Evolutionary conservation across 2,113 vertebrate species (phyloP).

Genomic region (Cololabis saira): DNA sequence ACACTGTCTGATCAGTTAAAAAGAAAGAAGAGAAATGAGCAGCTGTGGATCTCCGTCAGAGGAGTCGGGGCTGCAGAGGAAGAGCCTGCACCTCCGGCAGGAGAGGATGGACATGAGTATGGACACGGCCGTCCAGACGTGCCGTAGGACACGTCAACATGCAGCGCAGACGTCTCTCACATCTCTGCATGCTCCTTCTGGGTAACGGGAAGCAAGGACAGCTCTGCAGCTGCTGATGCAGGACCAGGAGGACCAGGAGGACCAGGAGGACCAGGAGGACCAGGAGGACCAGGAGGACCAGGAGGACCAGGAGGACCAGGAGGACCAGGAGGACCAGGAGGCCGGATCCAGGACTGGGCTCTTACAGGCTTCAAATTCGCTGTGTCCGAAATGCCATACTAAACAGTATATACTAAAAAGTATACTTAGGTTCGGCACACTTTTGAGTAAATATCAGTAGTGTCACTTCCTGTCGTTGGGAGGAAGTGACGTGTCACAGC

Average conservation of each 20-base stretch:
- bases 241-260: conserved; percentile 37
- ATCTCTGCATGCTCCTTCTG: conserved; percentile 74
- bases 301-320: too few species aligned
- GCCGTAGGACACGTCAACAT: conserved; percentile 59
- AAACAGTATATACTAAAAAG: too few species aligned
- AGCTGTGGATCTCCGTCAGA: conserved; percentile 44
- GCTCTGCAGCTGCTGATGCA: conserved; percentile 42
- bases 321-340: too few species aligned
- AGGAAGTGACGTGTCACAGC: too few species aligned
- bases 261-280: too few species aligned
- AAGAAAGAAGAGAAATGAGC: conserved; percentile 36
- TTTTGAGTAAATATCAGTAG: too few species aligned
- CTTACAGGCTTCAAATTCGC: too few species aligned
- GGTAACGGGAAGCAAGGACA: conserved; percentile 22
- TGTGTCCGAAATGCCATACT: too few species aligned
- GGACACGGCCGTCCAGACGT: conserved; percentile 16
- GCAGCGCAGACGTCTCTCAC: conserved; percentile 65
- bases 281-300: too few species aligned
- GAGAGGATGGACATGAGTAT: conserved; percentile 6
- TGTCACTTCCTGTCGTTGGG: too few species aligned
- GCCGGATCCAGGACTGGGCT: too few species aligned
- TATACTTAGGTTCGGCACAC: too few species aligned
- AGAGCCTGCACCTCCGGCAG: conserved; percentile 43
- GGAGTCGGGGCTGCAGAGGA: conserved; percentile 37
- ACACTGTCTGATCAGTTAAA: conserved; percentile 41